phyloP scores from a whole-genome alignment of 2,113 vertebrate genomes.

The Noctilio leporinus region DNA sequence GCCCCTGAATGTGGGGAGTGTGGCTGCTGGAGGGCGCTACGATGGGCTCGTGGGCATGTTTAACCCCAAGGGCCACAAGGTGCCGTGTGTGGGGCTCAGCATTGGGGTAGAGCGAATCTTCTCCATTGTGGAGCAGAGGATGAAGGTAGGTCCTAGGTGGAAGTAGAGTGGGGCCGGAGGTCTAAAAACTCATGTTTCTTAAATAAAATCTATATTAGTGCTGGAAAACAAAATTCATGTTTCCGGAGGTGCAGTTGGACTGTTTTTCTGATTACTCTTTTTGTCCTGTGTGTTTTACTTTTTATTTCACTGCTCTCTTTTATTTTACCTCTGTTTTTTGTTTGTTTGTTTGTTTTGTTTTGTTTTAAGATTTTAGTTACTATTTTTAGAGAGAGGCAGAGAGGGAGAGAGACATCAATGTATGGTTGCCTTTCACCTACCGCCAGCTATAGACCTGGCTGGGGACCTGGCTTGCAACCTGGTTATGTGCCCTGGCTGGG shows the following conservation, averaged over 20 bases:
- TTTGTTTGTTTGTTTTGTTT: too few relatives aligned
- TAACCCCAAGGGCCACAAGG: constrained; percentile 84
- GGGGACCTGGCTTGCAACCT: too few relatives aligned
- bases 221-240: too few relatives aligned
- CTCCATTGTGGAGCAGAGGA: constrained; percentile 88
- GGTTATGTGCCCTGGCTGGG: too few relatives aligned
- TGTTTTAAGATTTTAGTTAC: too few relatives aligned
- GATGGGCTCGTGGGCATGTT: constrained; percentile 90
- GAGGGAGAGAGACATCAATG: too few relatives aligned
- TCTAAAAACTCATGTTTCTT: background rate
- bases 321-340: background rate
- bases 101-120: constrained; percentile 93
- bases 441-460: too few relatives aligned
- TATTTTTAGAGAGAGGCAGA: too few relatives aligned
- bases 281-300: background rate
- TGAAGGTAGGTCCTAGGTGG: constrained; percentile 78
- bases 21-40: constrained; percentile 89
- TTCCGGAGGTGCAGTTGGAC: background rate
- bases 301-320: background rate
- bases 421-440: too few relatives aligned
- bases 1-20: constrained; percentile 82
- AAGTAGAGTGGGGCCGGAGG: background rate
- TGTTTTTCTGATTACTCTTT: background rate
- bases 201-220: too few relatives aligned
- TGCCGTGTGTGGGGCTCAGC: constrained; percentile 95